phyloP scores from a whole-genome alignment of 2,888 invertebrate species.

The Melinaea marsaeus region DNA sequence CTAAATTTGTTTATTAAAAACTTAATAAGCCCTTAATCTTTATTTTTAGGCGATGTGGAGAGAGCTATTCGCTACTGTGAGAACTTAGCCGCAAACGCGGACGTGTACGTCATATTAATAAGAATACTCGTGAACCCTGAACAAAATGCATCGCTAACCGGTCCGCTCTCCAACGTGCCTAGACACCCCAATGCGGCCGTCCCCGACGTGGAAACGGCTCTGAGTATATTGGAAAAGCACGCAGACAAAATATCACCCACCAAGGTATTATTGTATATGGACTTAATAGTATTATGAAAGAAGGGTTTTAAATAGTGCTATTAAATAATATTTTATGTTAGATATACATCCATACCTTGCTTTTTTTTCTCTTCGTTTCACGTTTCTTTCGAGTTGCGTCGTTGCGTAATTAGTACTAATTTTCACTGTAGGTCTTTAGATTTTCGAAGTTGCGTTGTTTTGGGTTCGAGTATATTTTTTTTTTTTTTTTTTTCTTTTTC shows the following conservation, averaged over 20 bases:
- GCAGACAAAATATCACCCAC: conserved; percentile 90
- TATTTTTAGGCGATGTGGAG: conserved; percentile 81
- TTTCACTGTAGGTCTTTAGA: no score
- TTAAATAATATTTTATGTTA: no score
- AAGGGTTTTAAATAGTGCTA: no score
- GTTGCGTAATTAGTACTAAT: no score
- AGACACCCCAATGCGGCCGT: conserved; percentile 80
- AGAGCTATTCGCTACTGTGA: conserved; percentile 92
- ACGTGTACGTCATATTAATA: conserved; percentile 81
- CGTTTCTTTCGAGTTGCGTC: no score
- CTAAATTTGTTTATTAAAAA: neutral
- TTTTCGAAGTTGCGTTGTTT: no score
- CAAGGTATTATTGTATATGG: conserved; percentile 72
- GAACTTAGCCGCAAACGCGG: conserved; percentile 77
- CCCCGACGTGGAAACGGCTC: conserved; percentile 87
- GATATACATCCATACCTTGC: no score
- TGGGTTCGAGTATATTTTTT: no score
- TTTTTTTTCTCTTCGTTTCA: no score
- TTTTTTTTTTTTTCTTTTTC: no score
- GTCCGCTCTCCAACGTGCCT: conserved; percentile 67
- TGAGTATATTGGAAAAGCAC: conserved; percentile 88
- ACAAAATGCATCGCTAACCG: conserved; percentile 49
- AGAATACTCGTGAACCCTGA: conserved; percentile 68
- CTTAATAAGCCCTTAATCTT: neutral
- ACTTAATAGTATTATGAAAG: no score